phyloP scores from a whole-genome alignment of 2,888 invertebrate species.

The Melipona bicolor region DNA sequence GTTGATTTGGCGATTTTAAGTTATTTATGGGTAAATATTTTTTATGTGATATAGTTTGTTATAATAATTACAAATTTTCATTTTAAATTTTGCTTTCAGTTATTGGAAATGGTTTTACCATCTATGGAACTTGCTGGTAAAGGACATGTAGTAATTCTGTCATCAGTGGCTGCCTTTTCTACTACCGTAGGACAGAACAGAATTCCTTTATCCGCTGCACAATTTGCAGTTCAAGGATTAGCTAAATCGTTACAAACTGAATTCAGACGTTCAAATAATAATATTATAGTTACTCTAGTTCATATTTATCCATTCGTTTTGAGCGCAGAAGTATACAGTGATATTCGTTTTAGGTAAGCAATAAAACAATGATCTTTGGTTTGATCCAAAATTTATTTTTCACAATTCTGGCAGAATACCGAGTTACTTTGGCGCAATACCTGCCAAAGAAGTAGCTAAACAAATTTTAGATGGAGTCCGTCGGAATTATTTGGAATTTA shows the following conservation, averaged over 20 bases:
- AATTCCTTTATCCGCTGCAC: slow-evolving; percentile 87
- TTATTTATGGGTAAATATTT: slow-evolving; percentile 87
- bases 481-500: slow-evolving; percentile 87
- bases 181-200: slow-evolving; percentile 84
- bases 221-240: slow-evolving; percentile 88
- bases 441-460: slow-evolving; percentile 86
- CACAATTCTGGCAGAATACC: slow-evolving; percentile 85
- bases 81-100: slow-evolving; percentile 78
- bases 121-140: slow-evolving; percentile 86
- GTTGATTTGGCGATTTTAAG: slow-evolving; percentile 87
- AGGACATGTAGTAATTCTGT: slow-evolving; percentile 87
- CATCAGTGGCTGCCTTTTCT: slow-evolving; percentile 87
- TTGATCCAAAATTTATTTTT: neutral
- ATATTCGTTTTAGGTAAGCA: slow-evolving; percentile 86
- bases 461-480: slow-evolving; percentile 87
- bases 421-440: slow-evolving; percentile 88
- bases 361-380: neutral
- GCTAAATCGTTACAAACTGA: slow-evolving; percentile 88
- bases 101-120: slow-evolving; percentile 87
- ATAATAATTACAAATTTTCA: neutral
- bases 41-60: neutral
- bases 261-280: slow-evolving; percentile 86
- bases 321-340: slow-evolving; percentile 85
- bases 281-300: slow-evolving; percentile 86
- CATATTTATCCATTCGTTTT: slow-evolving; percentile 88